A percentile compares a stretch with the other conserved stretches of the same genome.
These are phyloP conservation scores for Hydropsyche tenuis DNA, from an alignment of 1,140 invertebrate species.

Conservation along the genomic window DNA sequence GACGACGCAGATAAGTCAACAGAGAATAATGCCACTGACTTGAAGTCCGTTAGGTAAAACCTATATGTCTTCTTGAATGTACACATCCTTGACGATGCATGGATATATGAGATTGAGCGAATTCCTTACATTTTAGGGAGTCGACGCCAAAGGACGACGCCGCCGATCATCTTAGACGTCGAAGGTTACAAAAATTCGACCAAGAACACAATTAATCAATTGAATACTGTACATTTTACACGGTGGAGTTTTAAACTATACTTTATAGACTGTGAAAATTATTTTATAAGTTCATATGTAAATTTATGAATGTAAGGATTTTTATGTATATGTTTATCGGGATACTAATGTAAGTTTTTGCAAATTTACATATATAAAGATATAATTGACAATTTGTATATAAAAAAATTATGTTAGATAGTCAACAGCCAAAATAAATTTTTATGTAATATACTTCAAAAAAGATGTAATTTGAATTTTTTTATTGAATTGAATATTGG, in stretches of 20 bases:
- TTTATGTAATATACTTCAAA: too few species aligned
- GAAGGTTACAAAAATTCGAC: slow-evolving; percentile 74
- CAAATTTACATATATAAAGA: background rate
- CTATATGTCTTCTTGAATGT: slow-evolving; percentile 49
- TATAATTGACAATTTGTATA: too few species aligned
- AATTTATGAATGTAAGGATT: background rate
- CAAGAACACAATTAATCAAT: slow-evolving; percentile 52
- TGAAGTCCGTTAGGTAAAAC: slow-evolving; percentile 35
- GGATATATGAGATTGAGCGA: slow-evolving; percentile 37
- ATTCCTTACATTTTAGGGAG: slow-evolving; percentile 22
- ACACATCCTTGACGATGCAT: slow-evolving; percentile 18
- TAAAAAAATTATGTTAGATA: too few species aligned
- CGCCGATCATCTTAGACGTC: slow-evolving; percentile 69
- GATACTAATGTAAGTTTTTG: slow-evolving; percentile 1
- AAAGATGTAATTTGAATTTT: too few species aligned
- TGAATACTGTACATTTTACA: background rate
- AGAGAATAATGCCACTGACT: slow-evolving; percentile 37
- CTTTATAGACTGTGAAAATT: slow-evolving; percentile 32
- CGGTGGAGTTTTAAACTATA: slow-evolving; percentile 6
- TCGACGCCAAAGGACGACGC: slow-evolving; percentile 53
- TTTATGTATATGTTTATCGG: slow-evolving; percentile 6
- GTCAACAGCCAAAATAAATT: too few species aligned
- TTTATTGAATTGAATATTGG: too few species aligned
- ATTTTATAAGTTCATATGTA: slow-evolving; percentile 28
- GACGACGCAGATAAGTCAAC: slow-evolving; percentile 8